Evolutionary conservation across 2,113 vertebrate genomes (phyloP).

Genomic region (Colistium nudipinnis): DNA sequence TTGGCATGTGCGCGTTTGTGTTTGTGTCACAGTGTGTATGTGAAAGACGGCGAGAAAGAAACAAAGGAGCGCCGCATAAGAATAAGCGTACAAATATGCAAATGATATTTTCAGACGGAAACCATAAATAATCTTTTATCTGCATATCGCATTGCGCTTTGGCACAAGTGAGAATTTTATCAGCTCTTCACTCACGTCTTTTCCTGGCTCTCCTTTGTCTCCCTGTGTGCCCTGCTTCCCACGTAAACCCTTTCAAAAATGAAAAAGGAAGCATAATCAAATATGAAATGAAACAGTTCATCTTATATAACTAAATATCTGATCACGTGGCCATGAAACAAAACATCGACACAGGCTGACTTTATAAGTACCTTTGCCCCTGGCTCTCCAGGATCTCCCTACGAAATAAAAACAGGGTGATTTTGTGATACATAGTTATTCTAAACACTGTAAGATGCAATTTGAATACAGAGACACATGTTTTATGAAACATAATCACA

Average conservation of each 20-base stretch:
- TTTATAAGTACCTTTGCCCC: conserved; percentile 83
- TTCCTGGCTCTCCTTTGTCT: conserved; percentile 84
- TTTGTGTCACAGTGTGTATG: neutral
- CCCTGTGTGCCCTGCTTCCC: conserved; percentile 87
- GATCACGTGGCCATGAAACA: neutral
- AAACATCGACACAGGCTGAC: neutral
- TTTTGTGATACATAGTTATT: neutral
- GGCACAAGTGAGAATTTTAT: conserved; percentile 1
- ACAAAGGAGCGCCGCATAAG: neutral
- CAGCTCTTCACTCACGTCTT: conserved; percentile 77
- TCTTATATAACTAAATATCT: conserved; percentile 18
- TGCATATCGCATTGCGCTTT: neutral
- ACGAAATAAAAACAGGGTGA: conserved; percentile 44
- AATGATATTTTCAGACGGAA: neutral
- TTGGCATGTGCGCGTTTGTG: conserved; percentile 9
- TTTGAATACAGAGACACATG: neutral
- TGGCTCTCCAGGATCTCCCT: conserved; percentile 85
- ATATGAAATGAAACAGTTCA: conserved; percentile 17
- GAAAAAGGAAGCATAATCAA: conserved; percentile 32
- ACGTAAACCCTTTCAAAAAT: conserved; percentile 83
- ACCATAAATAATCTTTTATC: neutral
- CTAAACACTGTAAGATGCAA: neutral
- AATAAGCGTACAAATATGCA: neutral
- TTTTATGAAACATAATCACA: no score
- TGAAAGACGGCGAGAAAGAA: neutral